These are phyloP conservation scores for Dicerorhinus sumatrensis DNA, from an alignment of 2,113 vertebrate genomes.

Conservation along the genomic window DNA sequence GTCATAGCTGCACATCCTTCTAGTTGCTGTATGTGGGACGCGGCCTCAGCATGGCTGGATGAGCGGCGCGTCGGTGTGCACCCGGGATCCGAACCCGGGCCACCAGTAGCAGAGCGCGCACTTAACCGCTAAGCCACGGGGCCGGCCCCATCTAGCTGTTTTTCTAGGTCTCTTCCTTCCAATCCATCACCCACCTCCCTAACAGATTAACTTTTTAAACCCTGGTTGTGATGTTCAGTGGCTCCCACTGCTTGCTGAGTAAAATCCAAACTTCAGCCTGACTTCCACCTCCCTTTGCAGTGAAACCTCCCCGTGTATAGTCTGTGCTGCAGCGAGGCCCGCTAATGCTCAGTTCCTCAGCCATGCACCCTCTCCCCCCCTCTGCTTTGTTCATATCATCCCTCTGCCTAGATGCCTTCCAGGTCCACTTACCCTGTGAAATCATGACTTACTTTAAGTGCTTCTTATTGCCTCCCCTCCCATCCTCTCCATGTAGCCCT, in stretches of 20 bases:
- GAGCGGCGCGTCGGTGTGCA: too few relatives aligned
- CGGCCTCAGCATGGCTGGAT: too few relatives aligned
- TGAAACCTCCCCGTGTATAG: neutral
- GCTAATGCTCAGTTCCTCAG: neutral
- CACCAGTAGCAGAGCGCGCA: too few relatives aligned
- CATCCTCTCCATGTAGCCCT: neutral
- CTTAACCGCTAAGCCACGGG: too few relatives aligned
- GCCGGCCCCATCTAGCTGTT: neutral
- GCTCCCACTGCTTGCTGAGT: neutral
- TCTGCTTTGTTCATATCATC: neutral
- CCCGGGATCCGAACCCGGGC: too few relatives aligned
- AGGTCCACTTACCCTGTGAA: neutral
- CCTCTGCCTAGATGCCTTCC: neutral
- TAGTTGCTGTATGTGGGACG: too few relatives aligned
- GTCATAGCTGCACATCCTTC: too few relatives aligned
- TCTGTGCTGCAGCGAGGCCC: neutral
- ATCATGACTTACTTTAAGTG: neutral
- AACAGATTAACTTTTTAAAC: neutral
- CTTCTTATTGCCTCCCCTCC: neutral
- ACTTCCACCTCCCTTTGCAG: neutral
- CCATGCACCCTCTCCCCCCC: too few relatives aligned
- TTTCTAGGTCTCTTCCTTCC: neutral
- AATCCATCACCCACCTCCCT: neutral
- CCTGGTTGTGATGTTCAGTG: neutral
- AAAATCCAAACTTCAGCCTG: neutral